Conservation (phyloP, 2,797 vertebrate species). For the Neosilurus mollespiculum region DNA sequence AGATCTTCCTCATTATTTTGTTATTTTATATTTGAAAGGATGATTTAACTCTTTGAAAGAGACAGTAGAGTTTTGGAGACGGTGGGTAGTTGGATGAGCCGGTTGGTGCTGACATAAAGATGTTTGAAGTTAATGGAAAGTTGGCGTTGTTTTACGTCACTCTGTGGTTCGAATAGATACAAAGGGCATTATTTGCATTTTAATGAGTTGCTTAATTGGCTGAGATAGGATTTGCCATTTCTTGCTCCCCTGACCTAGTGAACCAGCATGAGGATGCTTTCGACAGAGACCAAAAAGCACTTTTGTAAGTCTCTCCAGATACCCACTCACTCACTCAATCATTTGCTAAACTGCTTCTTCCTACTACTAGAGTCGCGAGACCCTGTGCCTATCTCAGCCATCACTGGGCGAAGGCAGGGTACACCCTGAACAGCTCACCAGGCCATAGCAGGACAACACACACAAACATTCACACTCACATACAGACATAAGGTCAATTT, state of each 20-base stretch:
- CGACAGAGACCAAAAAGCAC: neutral
- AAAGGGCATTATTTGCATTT: conserved; percentile 37
- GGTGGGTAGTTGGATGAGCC: conserved; percentile 8
- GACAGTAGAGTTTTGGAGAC: conserved; percentile 8
- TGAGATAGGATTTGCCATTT: neutral
- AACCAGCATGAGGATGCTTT: neutral
- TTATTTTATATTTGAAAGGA: neutral
- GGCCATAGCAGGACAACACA: too few species aligned
- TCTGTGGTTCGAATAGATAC: neutral
- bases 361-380: too few species aligned
- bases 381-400: too few species aligned
- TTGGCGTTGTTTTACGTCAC: conserved; percentile 6
- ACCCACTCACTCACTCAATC: too few species aligned
- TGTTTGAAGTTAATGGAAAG: conserved; percentile 27
- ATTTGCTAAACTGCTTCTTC: neutral
- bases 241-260: neutral
- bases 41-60: conserved; percentile 9
- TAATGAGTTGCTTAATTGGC: conserved; percentile 11
- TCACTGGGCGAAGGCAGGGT: too few species aligned
- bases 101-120: conserved; percentile 47
- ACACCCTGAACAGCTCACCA: too few species aligned
- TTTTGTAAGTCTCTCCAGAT: neutral
- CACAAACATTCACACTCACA: too few species aligned
- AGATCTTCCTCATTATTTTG: neutral
- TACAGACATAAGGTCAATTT: too few species aligned